Base-by-base conservation (phyloP, 2,888 invertebrate genomes). In the Hypercompe scribonia region DNA sequence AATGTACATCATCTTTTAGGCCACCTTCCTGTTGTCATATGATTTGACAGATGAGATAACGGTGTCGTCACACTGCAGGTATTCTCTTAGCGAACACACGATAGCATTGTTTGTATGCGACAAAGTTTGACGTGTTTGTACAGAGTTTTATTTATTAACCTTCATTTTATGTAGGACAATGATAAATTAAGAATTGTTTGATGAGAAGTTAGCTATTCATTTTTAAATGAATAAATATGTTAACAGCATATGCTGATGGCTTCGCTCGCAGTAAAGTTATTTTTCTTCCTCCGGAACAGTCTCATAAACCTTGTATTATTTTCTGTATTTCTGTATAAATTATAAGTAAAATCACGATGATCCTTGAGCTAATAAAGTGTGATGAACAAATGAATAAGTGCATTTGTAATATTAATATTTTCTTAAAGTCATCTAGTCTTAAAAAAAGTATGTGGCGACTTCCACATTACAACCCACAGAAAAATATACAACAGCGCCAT, bases 11-110 rank as follows among this genome's bases (percentile, higher is more conserved):
- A 31, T 61, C 15, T 31, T 31, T 61, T 24, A 61, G 24, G 39
- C 39, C 11, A 11, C 24, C 33, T 66, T 73, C 68, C 50, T 68
- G 70, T 72, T 68, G 68, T 79, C 77, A 74, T 70, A 73, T 74
- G 79, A 78, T 73, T 69, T 81, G 83, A 79, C 82, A 77, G 64
- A 33, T 39, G 2, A 78, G 87, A 87, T 85, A 87, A 86, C 81
- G 83, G 76, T 81, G 77, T 74, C 81, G 83, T 83, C 87, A 87
- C 83, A 85, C 78, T 83, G 85, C 81, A 76, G 81, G 74, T 78
- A 75, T 78, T 79, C 75, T 79, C 76, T 79, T 80, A 71, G 78
- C 75, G 72, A 69, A 74, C 67, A 72, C 71, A 70, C 50, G 81
- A 83, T 80, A 84, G 58, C 76, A 78, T 81, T 84, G 84, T 84